Evolutionary conservation across 1,140 invertebrate species (phyloP).

Genomic region (Bombus fervidus): DNA sequence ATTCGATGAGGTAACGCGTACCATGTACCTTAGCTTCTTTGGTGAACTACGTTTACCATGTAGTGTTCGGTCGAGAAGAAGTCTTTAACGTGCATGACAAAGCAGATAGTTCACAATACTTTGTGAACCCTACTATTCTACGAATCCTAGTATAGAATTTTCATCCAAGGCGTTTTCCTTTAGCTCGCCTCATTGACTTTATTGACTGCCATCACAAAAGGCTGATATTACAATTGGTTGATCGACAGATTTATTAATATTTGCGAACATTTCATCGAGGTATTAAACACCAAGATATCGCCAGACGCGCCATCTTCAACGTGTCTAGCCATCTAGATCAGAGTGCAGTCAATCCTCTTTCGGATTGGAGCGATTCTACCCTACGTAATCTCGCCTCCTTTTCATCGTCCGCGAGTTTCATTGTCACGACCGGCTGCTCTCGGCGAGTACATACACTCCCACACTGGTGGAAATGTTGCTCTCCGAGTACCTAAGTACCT

Average conservation of each 20-base stretch:
- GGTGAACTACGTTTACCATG: not conserved
- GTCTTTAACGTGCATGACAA: no score
- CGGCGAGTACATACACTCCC: not conserved
- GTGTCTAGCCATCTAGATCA: not conserved
- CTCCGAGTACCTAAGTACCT: not conserved
- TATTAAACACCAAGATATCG: no score
- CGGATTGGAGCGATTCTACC: not conserved
- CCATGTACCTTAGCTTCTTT: not conserved
- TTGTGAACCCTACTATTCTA: no score
- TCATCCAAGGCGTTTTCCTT: no score
- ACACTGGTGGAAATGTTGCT: not conserved
- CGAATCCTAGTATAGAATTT: no score
- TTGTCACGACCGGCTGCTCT: not conserved
- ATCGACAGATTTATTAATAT: no score
- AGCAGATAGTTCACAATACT: no score
- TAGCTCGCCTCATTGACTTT: no score
- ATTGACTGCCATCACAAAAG: no score
- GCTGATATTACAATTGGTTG: no score
- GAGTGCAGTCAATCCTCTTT: not conserved
- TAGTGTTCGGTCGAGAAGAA: no score
- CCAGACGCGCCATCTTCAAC: not conserved
- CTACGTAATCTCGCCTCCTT: not conserved
- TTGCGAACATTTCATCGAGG: no score
- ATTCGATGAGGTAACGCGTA: not conserved
- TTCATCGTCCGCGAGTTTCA: not conserved